Percentiles rank a stretch among this genome's conserved stretches.
Evolutionary conservation across 2,797 vertebrate genomes (phyloP).

Genomic region (Melanogrammus aeglefinus): DNA sequence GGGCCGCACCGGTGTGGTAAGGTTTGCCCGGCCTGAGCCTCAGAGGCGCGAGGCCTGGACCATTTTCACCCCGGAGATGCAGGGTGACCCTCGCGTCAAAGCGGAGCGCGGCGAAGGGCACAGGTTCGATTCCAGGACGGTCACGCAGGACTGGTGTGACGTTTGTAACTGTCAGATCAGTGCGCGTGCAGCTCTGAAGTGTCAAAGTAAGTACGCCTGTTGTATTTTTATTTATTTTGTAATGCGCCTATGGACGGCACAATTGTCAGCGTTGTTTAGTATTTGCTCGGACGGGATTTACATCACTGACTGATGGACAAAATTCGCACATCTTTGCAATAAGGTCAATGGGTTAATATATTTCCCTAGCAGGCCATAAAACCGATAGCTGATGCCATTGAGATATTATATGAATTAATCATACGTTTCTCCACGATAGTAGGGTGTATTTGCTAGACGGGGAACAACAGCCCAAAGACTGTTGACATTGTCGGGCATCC

Average conservation of each 20-base stretch:
- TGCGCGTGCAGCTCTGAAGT: slow-evolving; percentile 74
- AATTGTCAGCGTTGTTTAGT: no score
- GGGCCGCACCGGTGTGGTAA: slow-evolving; percentile 73
- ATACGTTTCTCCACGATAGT: background rate
- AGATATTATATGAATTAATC: background rate
- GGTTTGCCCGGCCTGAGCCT: slow-evolving; percentile 70
- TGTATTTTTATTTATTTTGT: background rate
- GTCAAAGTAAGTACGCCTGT: slow-evolving; percentile 77
- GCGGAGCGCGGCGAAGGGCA: slow-evolving; percentile 82
- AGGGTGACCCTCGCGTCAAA: slow-evolving; percentile 74
- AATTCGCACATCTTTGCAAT: no score
- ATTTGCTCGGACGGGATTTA: background rate
- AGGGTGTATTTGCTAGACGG: background rate
- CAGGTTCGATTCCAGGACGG: slow-evolving; percentile 67
- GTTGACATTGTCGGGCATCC: background rate
- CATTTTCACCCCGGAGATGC: slow-evolving; percentile 76
- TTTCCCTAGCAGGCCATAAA: background rate
- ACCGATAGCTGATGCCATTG: background rate
- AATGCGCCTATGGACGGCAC: background rate
- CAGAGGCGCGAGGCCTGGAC: slow-evolving; percentile 84
- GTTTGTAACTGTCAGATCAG: slow-evolving; percentile 79
- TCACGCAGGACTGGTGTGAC: slow-evolving; percentile 85
- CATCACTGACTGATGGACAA: background rate
- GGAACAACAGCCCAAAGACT: background rate
- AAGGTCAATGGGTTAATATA: background rate